Evolutionary conservation across 2,888 invertebrate genomes (phyloP).

Genomic region (Epinotia demarniana): DNA sequence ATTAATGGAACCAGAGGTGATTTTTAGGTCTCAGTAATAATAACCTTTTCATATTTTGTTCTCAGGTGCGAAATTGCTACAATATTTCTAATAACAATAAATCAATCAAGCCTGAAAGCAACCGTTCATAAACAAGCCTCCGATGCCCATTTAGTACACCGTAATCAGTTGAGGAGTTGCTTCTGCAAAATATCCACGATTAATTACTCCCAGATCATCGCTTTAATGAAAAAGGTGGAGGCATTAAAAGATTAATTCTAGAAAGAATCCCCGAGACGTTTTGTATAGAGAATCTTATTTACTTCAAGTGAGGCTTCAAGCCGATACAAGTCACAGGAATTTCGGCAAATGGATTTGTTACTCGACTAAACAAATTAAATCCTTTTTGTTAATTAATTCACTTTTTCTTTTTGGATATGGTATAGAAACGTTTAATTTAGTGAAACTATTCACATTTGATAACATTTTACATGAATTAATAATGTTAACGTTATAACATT

Average conservation of each 20-base stretch:
- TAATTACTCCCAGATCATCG: constrained; percentile 73
- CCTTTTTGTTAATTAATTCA: too few species aligned
- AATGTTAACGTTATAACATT: too few species aligned
- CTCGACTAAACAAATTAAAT: too few species aligned
- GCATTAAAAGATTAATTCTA: constrained; percentile 79
- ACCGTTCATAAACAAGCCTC: constrained; percentile 19
- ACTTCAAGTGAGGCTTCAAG: constrained; percentile 67
- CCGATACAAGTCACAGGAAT: constrained; percentile 43
- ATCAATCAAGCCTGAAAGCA: constrained; percentile 30
- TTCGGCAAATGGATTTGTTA: too few species aligned
- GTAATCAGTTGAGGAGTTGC: constrained; percentile 34
- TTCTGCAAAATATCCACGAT: constrained; percentile 49
- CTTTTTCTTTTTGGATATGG: too few species aligned
- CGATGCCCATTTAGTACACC: constrained; percentile 16
- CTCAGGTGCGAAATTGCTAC: too few species aligned
- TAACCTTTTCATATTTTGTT: too few species aligned
- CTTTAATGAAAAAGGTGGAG: constrained; percentile 69
- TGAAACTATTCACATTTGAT: too few species aligned
- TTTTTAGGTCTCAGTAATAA: too few species aligned
- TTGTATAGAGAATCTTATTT: constrained; percentile 79
- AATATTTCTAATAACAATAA: constrained; percentile 10
- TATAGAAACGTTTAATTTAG: too few species aligned
- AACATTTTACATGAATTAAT: too few species aligned
- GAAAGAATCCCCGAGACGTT: constrained; percentile 72
- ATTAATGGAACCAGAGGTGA: too few species aligned